phyloP scores from a whole-genome alignment of 1,140 invertebrate genomes.

The Himalopsyche phryganea region DNA sequence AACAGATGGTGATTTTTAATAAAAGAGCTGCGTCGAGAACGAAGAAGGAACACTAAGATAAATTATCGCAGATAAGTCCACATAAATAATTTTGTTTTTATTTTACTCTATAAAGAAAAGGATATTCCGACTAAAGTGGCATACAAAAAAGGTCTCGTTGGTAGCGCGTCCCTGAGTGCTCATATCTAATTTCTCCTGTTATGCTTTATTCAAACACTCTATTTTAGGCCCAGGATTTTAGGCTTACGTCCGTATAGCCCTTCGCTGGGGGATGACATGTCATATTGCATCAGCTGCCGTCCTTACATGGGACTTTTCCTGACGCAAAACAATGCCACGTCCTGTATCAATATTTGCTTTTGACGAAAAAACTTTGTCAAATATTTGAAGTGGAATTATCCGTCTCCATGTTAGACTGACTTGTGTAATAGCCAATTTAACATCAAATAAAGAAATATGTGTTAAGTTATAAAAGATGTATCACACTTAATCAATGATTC shows the following conservation, averaged over 20 bases:
- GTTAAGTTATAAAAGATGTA: no score
- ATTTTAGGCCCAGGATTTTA: conserved; percentile 1
- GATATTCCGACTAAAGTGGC: background rate
- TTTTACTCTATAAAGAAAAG: background rate
- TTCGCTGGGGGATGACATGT: no score
- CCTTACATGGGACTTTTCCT: background rate
- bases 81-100: background rate
- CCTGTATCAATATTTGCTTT: no score
- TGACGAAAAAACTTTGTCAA: background rate
- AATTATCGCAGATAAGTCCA: background rate
- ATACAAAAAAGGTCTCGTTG: background rate
- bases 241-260: conserved; percentile 2
- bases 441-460: no score
- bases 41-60: no score
- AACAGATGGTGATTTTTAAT: no score
- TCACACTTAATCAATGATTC: no score
- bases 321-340: no score
- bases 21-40: no score
- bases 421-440: no score
- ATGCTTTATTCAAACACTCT: conserved; percentile 5
- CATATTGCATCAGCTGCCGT: background rate
- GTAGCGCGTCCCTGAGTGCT: conserved; percentile 13
- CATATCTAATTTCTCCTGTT: conserved; percentile 18
- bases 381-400: background rate
- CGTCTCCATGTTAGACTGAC: background rate